Percentiles rank a stretch among this genome's conserved stretches.
These are phyloP conservation scores for Drosophila monieri DNA, from an alignment of 2,888 invertebrate genomes.

Conservation along the genomic window DNA sequence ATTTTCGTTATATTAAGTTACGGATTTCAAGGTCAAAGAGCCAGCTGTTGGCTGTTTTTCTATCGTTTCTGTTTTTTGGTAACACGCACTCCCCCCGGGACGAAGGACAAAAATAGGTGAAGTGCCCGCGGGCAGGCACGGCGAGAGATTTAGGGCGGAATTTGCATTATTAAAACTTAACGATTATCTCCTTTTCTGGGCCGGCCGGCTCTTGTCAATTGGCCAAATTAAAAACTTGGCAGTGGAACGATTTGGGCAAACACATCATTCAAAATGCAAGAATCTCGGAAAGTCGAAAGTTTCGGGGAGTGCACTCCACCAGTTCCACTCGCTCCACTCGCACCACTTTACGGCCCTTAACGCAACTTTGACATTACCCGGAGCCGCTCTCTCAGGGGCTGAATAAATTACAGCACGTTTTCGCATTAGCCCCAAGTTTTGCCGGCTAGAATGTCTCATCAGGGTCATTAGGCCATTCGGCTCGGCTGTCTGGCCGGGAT, in stretches of 20 bases:
- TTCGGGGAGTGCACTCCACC: background rate
- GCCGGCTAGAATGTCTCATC: background rate
- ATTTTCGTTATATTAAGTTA: conserved; percentile 72
- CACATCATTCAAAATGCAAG: background rate
- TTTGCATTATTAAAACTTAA: conserved; percentile 28
- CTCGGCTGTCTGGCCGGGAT: background rate
- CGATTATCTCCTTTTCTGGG: conserved; percentile 4
- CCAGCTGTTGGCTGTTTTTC: conserved; percentile 48
- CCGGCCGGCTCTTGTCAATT: background rate
- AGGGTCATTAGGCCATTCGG: conserved; percentile 1
- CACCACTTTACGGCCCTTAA: background rate
- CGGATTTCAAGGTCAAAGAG: conserved; percentile 77
- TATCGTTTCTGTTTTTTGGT: background rate
- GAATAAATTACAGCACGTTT: conserved; percentile 4
- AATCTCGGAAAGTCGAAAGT: too few species aligned
- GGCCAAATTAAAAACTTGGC: background rate
- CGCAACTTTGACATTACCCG: background rate
- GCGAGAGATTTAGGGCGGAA: background rate
- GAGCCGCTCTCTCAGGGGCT: background rate
- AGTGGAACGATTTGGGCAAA: background rate
- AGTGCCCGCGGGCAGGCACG: background rate
- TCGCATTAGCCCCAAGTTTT: background rate
- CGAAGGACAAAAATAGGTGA: background rate
- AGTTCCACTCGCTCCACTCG: background rate
- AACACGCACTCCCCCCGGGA: conserved; percentile 13